Evolutionary conservation across 2,888 invertebrate species (phyloP), one percentile per base, ranked within the genome.

Genomic region (Willowsia nigromaculata): DNA sequence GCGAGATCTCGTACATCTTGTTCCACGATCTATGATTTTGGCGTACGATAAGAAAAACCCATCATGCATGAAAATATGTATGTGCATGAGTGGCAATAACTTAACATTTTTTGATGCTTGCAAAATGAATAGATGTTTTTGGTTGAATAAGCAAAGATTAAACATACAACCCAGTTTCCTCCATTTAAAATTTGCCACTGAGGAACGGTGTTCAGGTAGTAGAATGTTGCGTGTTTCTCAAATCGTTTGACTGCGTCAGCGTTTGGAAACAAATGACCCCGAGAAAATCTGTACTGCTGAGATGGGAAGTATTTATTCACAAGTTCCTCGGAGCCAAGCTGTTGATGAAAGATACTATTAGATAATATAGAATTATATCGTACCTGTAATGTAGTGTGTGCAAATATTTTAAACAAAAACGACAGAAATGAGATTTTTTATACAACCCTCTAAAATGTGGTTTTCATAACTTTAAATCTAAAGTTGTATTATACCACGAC

Each of bases 151-250:
- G n/a, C n/a, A 68, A 56, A 13, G 47, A 30, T 74, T 50, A n/a
- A 22, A 25, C 81, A 22, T 59, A 81, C 81, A 59, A 40, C 81
- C 96, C 96, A 96, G 91, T 95, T 95, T 13, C 95, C 95, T 0
- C 93, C 95, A 92, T 96, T 96, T 92, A 96, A 95, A 1, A 94
- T 94, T 92, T 96, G 95, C 96, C 96, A 96, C 91, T 96, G 96
- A 0, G 96, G 96, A 0, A 95, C 95, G 0, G 95, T 95, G 93
- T 96, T 96, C 78, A 96, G 94, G 93, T 95, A 96, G 93, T 95
- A 95, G 93, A 96, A 96, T 0, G 95, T 95, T 0, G 95, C 93
- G 0, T 94, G 94, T 92, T 96, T 96, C 56, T 95, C 95, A 9
- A 95, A 93, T 0, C 95, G 95, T 91, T 94, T 95, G n/a, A 96